Evolutionary conservation across 2,113 vertebrate species (phyloP), one percentile per base, ranked within the genome.

Genomic region (Motacilla alba): DNA sequence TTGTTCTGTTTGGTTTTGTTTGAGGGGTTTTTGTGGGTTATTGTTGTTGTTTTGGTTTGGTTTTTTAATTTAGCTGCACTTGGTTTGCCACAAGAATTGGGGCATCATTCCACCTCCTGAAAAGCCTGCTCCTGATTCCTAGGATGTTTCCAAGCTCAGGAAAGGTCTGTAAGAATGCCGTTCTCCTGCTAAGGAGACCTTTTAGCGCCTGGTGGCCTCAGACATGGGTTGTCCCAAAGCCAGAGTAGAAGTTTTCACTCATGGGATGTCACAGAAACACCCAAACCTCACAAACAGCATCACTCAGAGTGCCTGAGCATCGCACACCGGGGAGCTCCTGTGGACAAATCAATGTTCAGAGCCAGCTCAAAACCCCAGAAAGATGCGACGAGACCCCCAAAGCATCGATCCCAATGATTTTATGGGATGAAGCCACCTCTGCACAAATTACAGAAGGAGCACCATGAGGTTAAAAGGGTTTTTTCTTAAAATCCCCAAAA

Each of bases 271-370:
- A 87, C 30, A 83, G 87, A 82, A 96, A 94, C 35, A 26, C 77
- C 70, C 81, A 64, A 26, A 80, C 89, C 96, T 83, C 53, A 13
- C 56, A 44, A 92, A 94, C 35, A 60, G 83, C 66, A 91, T 67
- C 28, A 4, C 63, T 87, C n/a, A 0, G 27, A 30, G n/a, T 79
- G 41, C 27, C 66, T 1, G 1, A 28, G 35, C 35, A 56, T 24
- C 78, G 60, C 10, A 3, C 35, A 35, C 35, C 35, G 35, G 35
- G 35, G 20, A 58, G 53, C 37, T 39, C 5, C n/a, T 50, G 2
- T 0, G 59, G 66, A 13, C 19, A 10, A 63, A 64, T 3, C 24
- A 0, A 21, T 1, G 4, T 12, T 9, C 59, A 92, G 63, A 58
- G 50, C n/a, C 43, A 46, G 75, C 26, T 37, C 28, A 49, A 72